A percentile compares a stretch with the other conserved stretches of the same genome.
phyloP scores from a whole-genome alignment of 2,113 vertebrate genomes.

The Malurus alboscapulatus region DNA sequence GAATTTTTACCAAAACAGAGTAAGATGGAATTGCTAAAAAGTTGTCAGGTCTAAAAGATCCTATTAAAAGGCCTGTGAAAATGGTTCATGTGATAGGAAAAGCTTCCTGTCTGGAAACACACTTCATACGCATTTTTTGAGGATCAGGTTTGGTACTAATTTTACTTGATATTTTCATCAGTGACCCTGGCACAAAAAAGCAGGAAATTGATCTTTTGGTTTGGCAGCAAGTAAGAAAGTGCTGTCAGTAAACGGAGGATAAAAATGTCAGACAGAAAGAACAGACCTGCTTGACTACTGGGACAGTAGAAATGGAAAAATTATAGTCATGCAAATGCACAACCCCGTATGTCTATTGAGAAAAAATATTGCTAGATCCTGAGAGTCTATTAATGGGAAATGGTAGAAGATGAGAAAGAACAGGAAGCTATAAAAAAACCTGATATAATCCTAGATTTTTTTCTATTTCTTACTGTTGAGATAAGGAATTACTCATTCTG shows the following conservation, averaged over 20 bases:
- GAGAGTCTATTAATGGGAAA: neutral
- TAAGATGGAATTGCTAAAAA: neutral
- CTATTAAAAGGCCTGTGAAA: neutral
- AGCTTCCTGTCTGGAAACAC: neutral
- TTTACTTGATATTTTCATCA: conserved; percentile 11
- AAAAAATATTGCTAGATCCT: neutral
- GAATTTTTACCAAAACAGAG: neutral
- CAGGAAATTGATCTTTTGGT: neutral
- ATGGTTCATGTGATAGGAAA: neutral
- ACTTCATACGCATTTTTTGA: neutral
- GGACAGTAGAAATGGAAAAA: neutral
- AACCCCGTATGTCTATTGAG: neutral
- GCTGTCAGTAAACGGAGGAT: neutral
- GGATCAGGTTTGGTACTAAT: neutral
- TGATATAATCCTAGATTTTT: neutral
- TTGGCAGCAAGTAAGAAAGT: neutral
- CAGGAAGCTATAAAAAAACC: neutral
- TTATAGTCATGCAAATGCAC: neutral
- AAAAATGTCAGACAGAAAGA: conserved; percentile 1
- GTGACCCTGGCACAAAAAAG: neutral
- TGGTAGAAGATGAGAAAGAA: neutral
- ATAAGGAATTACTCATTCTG: neutral
- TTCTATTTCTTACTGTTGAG: neutral
- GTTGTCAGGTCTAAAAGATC: neutral
- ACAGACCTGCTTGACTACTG: neutral